Evolutionary conservation across 2,113 vertebrate species (phyloP), one percentile per base, ranked within the genome.

Genomic region (Rhynchopsitta pachyrhyncha): DNA sequence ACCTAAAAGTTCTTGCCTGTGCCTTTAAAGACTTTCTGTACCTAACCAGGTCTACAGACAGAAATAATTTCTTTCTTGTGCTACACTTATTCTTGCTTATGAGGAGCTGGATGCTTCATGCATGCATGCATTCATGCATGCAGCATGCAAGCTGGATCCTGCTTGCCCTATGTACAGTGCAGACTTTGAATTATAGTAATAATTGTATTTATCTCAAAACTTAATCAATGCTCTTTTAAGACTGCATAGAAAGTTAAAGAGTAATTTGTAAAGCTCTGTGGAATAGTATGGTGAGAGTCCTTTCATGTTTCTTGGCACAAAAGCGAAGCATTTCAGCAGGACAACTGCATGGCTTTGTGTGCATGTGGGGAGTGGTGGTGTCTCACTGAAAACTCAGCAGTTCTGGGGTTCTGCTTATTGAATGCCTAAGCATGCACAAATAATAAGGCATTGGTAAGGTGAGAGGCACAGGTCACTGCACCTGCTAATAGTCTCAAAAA

Each of bases 311-410:
- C 3, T 3, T 17, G 33, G 37, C 37, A 47, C 19, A 47, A 47
- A 79, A 74, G 5, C 20, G 3, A 17, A 33, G 13, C 1, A 0
- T 75, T 81, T 57, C 69, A 70, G 50, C 50, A 62, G 69, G 78
- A 41, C n/a, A 90, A 28, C 22, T 22, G 46, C 19, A 59, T 53
- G 22, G 28, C 33, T 92, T 53, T 71, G n/a, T 70, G 29, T 47
- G 3, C 19, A 9, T 13, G 12, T 13, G 19, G 5, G 5, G 6
- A 7, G 25, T 6, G 2, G 27, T 11, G 25, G 22, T 49, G 4
- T 49, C 62, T 79, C n/a, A n/a, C 12, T 35, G 10, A 86, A 86
- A 84, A 41, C 23, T n/a, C 7, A 31, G 17, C 13, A 37, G 4
- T 78, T 89, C 35, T 5, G 1, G 11, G 41, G 33, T 68, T 76